Evolutionary conservation across 2,888 invertebrate genomes (phyloP).

Genomic region (Euplagia quadripunctaria): DNA sequence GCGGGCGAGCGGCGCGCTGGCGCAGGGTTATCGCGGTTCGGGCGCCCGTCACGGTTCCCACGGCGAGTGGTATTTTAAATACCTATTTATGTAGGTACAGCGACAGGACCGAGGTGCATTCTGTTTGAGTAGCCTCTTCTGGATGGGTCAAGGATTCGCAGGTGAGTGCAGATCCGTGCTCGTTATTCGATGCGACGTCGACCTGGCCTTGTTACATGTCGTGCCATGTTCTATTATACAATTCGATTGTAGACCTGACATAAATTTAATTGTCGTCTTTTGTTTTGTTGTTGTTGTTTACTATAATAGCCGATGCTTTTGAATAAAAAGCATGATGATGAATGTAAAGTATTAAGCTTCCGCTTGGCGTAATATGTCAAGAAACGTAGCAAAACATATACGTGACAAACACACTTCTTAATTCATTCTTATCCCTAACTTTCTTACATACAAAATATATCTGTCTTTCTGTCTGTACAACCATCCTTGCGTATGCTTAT

Average conservation of each 20-base stretch:
- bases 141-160: constrained; percentile 86
- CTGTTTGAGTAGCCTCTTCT: constrained; percentile 84
- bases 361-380: not conserved
- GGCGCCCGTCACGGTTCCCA: constrained; percentile 84
- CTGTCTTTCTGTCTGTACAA: too few relatives aligned
- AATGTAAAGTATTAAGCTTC: constrained; percentile 16
- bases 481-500: too few relatives aligned
- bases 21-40: constrained; percentile 74
- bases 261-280: constrained; percentile 50
- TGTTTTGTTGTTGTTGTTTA: constrained; percentile 21
- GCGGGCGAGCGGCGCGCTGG: constrained; percentile 63
- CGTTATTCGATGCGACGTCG: constrained; percentile 64
- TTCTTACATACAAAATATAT: not conserved
- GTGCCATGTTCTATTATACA: constrained; percentile 78
- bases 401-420: not conserved
- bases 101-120: constrained; percentile 83
- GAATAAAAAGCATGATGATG: constrained; percentile 17
- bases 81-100: constrained; percentile 83
- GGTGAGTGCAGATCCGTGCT: constrained; percentile 83
- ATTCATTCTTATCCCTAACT: not conserved
- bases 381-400: not conserved
- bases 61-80: constrained; percentile 85
- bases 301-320: constrained; percentile 27
- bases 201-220: constrained; percentile 81
- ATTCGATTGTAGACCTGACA: constrained; percentile 58